Percentiles rank a stretch among this genome's conserved stretches.
These are phyloP conservation scores for Alligator mississippiensis DNA, from an alignment of 2,113 vertebrate genomes.

Conservation along the genomic window DNA sequence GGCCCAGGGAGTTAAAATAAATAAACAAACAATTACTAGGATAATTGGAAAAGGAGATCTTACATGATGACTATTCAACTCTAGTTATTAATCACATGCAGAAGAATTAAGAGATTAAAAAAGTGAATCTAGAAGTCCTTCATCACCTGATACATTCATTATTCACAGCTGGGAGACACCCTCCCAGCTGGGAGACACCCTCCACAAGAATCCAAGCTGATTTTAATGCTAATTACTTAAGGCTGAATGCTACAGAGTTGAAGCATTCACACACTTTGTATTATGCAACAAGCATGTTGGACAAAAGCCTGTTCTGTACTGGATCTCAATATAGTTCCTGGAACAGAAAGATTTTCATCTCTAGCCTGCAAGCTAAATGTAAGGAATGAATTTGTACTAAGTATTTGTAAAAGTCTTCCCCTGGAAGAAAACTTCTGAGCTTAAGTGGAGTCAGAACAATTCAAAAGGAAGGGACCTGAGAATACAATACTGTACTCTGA, in stretches of 20 bases:
- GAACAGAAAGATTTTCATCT: not conserved
- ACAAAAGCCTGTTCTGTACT: not conserved
- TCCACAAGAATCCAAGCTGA: not conserved
- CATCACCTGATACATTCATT: not conserved
- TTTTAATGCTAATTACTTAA: conserved; percentile 27
- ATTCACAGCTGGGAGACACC: not conserved
- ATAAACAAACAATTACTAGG: not conserved
- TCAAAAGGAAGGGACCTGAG: not conserved
- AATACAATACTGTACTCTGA: not conserved
- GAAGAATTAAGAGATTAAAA: not conserved
- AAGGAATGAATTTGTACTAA: not conserved
- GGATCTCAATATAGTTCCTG: not conserved
- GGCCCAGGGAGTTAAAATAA: not conserved
- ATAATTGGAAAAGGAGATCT: not conserved
- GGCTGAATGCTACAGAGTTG: not conserved
- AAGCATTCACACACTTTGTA: conserved; percentile 2
- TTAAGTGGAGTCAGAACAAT: not conserved
- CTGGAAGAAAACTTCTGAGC: not conserved
- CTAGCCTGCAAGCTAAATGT: not conserved
- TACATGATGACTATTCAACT: not conserved
- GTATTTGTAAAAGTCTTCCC: not conserved
- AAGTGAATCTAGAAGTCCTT: not conserved
- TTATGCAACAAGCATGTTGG: not conserved
- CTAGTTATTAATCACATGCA: not conserved
- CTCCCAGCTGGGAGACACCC: not conserved